A percentile compares a stretch with the other conserved stretches of the same genome.
Conservation (phyloP, 2,113 vertebrate genomes). For the Gopherus flavomarginatus region DNA sequence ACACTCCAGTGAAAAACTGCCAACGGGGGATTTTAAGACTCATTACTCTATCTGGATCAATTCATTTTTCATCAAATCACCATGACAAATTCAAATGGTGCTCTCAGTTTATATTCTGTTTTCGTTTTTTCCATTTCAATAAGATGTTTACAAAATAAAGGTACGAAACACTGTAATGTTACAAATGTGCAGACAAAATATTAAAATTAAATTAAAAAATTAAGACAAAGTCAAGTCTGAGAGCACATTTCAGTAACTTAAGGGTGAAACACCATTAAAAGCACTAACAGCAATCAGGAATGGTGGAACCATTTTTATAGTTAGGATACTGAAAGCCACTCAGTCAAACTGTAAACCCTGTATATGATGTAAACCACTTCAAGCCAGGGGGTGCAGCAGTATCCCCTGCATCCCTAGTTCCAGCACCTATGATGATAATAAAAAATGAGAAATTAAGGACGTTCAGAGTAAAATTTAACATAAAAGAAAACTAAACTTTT, state of each 20-base stretch:
- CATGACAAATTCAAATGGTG: slow-evolving; percentile 41
- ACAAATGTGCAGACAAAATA: neutral
- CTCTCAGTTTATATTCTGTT: slow-evolving; percentile 19
- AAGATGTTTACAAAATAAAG: slow-evolving; percentile 55
- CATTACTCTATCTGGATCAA: slow-evolving; percentile 38
- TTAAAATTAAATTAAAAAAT: neutral
- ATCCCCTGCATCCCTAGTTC: too few relatives aligned
- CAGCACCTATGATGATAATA: neutral
- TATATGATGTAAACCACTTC: too few relatives aligned
- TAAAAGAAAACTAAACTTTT: slow-evolving; percentile 39
- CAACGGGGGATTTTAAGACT: slow-evolving; percentile 36
- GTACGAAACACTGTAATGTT: neutral
- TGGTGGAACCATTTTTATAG: too few relatives aligned
- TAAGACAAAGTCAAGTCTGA: slow-evolving; percentile 1
- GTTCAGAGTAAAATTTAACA: neutral
- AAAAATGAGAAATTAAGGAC: slow-evolving; percentile 16
- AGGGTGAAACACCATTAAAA: neutral
- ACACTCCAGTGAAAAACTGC: slow-evolving; percentile 40
- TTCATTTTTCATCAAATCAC: slow-evolving; percentile 29
- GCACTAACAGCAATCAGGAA: neutral
- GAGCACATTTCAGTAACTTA: slow-evolving; percentile 4
- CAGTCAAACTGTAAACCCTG: too few relatives aligned
- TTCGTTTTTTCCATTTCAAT: neutral
- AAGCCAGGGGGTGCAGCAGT: too few relatives aligned
- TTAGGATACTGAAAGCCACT: too few relatives aligned